Percentiles rank a stretch among this genome's conserved stretches.
Evolutionary conservation across 2,888 invertebrate species (phyloP).

Genomic region (Synergus umbraculus): DNA sequence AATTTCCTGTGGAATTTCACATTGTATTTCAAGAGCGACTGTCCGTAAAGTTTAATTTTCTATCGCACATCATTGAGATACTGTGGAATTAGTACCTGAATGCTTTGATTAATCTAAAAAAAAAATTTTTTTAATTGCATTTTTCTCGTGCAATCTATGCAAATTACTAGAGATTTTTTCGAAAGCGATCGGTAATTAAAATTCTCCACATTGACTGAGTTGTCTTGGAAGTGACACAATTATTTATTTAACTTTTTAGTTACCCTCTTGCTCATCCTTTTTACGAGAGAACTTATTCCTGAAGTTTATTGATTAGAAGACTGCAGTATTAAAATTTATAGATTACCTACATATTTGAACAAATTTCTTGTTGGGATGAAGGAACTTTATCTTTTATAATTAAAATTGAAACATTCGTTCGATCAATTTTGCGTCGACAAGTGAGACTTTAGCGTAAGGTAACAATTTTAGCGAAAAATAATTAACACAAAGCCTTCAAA

Average conservation of each 20-base stretch:
- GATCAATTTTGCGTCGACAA: background rate
- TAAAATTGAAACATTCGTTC: slow-evolving; percentile 2
- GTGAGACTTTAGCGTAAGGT: slow-evolving; percentile 4
- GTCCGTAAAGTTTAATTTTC: slow-evolving; percentile 6
- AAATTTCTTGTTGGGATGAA: background rate
- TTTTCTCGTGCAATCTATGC: background rate
- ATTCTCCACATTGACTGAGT: background rate
- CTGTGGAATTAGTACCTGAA: slow-evolving; percentile 65
- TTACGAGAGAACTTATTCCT: background rate
- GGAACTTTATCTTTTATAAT: background rate
- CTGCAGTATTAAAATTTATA: background rate
- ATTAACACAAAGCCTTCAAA: background rate
- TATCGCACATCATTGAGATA: background rate
- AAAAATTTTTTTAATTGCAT: background rate
- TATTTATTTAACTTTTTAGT: background rate
- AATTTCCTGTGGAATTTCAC: background rate
- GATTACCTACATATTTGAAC: background rate
- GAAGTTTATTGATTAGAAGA: background rate
- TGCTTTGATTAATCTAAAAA: slow-evolving; percentile 61
- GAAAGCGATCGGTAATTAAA: background rate
- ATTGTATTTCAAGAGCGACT: slow-evolving; percentile 5
- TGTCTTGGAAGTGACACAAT: background rate
- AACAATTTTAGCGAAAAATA: background rate
- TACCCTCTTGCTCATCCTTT: background rate
- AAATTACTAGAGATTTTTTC: background rate